Base-by-base conservation (phyloP, 2,888 invertebrate species). In the Carabus problematicus region DNA sequence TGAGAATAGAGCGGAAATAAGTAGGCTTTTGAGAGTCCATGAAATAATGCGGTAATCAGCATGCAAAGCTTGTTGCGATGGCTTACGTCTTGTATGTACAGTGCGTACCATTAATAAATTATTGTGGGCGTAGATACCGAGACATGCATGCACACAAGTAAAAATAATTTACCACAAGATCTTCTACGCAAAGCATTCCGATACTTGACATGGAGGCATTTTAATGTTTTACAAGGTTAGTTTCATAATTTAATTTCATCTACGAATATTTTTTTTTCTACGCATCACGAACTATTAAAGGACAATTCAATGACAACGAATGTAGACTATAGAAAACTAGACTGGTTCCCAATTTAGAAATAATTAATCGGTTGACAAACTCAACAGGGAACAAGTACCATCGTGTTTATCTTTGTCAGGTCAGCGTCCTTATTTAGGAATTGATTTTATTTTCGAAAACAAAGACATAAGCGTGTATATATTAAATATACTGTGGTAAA, bases 101-200 rank as follows among this genome's bases (percentile, higher is more conserved):
- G 19, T 42, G 63, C 63, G 63, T 64, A 64, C 41, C 42, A 64
- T 64, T 54, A 64, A 64, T 64, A 64, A 64, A 64, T 64, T 54
- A 64, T 64, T 64, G 63, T 64, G 54, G 63, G 63, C 54, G 63
- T 39, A 18, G 42, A 45, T 42, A 42, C 41, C 18, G 16, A 59
- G 60, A 60, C 16, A 45, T 16, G 52, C 52, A 19, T 16, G 49
- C 52, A 19, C 52, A 52, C 18, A 52, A 12, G 19, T 19, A 52
- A 52, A 52, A 16, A 52, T 52, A 16, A 29, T 29, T 29, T 29
- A 29, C 29, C 29, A 29, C 29, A 29, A 2, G 29, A 3, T 29
- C 29, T 29, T 3, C 29, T 29, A 29, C 16, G 18, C 52, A 52
- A 52, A 52, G 19, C 9, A 52, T 29, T 29, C 19, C 52, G 52